Evolutionary conservation across 2,888 invertebrate genomes (phyloP), one percentile per base, ranked within the genome.

Genomic region (Branchellion lobata): DNA sequence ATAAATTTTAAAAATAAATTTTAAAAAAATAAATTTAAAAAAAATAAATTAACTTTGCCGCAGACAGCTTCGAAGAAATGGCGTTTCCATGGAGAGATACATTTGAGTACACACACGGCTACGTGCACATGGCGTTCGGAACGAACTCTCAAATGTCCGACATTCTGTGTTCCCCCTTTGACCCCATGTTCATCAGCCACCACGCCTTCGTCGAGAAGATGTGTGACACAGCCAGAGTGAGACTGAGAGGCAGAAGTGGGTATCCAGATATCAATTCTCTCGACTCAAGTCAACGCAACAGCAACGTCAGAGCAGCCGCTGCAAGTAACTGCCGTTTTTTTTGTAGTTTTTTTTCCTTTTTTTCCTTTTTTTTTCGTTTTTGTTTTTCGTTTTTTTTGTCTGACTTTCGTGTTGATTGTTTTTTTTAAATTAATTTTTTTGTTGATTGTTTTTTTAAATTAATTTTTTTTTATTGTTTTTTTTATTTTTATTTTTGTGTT

Each of bases 181-280:
- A 77, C 40, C 77, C 77, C 21, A 29, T 77, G 27, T 77, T 77
- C 57, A n/a, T 65, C 29, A 29, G 24, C 34, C 77, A 77, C 27
- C 77, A 77, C 27, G 8, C 53, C 34, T 77, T 77, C 57, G 68
- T 77, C 40, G 77, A 77, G 21, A 61, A 77, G 51, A 33, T 77
- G 29, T 77, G 57, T 31, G 77, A 77, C 24, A 27, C 27, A 1
- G 34, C 68, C 34, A 8, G 61, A 8, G 5, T 24, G 61, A 57
- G 61, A n/a, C 61, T 57, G 14, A 24, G 21, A 57, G n/a, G n/a
- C 61, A 57, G 14, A 8, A 57, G 61, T 14, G 14, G 14, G 3
- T 57, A 57, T n/a, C 61, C 61, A 3, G 24, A 57, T n/a, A 24
- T 57, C 61, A 24, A 5, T n/a, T 3, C 14, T n/a, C 8, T 57